These are phyloP conservation scores for Phalacrocorax brasilianus DNA, from an alignment of 2,113 vertebrate species.

Conservation along the genomic window DNA sequence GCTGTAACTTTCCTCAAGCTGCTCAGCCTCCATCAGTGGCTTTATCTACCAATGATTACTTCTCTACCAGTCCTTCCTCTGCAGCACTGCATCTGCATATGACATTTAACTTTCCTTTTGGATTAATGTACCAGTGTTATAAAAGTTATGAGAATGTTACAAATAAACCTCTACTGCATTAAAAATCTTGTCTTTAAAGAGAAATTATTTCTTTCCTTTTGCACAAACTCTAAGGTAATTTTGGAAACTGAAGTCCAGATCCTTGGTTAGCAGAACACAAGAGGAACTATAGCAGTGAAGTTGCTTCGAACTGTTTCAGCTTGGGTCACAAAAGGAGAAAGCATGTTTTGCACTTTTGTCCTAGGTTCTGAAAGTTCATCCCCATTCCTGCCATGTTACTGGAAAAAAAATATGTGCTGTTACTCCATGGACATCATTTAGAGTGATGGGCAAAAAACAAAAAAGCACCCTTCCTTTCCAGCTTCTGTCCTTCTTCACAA, in stretches of 20 bases:
- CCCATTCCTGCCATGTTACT: not conserved
- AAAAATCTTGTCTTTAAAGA: not conserved
- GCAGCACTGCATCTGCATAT: not conserved
- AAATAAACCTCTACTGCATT: not conserved
- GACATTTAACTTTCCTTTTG: not conserved
- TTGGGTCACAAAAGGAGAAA: not conserved
- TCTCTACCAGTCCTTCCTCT: not conserved
- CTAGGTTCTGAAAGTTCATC: not conserved
- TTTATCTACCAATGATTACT: not conserved
- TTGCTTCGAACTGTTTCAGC: not conserved
- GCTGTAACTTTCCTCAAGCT: not conserved
- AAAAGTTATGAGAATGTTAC: not conserved
- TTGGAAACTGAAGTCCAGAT: not conserved
- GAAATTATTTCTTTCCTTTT: not conserved
- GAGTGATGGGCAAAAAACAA: not conserved
- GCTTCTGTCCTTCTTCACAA: not conserved
- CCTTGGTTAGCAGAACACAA: not conserved
- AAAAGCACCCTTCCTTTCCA: not conserved
- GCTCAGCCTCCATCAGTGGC: not conserved
- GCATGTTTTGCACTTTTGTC: not conserved
- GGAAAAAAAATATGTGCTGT: not conserved
- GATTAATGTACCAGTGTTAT: not conserved
- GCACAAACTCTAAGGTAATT: not conserved
- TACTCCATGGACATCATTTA: not conserved
- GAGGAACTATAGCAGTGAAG: not conserved